Base-by-base conservation (phyloP, 1,140 invertebrate species). In the Temnothorax curvispinosus region DNA sequence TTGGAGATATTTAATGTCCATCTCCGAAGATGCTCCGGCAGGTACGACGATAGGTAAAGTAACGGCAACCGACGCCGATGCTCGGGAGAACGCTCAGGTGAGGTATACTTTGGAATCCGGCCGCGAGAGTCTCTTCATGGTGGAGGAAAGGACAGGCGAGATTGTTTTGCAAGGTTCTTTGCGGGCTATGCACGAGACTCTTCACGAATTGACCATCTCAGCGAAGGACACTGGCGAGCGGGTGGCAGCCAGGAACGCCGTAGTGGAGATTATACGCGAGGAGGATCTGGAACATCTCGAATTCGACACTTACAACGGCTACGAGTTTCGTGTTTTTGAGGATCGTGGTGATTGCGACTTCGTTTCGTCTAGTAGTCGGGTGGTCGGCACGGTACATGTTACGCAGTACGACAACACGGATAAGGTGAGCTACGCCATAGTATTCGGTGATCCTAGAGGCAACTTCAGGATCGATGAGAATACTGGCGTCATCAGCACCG, bases 391-490 rank as follows among this genome's bases (percentile, higher is more conserved):
- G 86, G 97, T 99, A 1, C 96, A 95, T 87, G 96, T 98, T 9
- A 95, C 94, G 90, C 96, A 94, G 71, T 93, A 92, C 77, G 93
- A 93, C 52, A 96, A 94, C 85, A 95, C 95, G 71, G 60, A 60
- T 21, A 93, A 95, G 56, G 96, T 98, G 9, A 96, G 95, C 8
- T 99, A 98, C 95, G 96, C 97, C 1, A 99, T 99, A 77, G 96
- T 98, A 60, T 97, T 96, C 90, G 99, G 99, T 7, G 98, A 99
- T 94, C 96, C 96, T 6, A 96, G 96, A 87, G 96, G 97, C 35
- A 97, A 97, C 91, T 99, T 99, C 93, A 96, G 96, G 89, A 98
- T 99, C 81, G 97, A 99, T 93, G 96, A 97, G 92, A 96, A 96
- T 76, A 97, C 96, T 27, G 98, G 98, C 0, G 95, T 97, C 18